phyloP scores from a whole-genome alignment of 2,113 vertebrate species.

The Helogale parvula region DNA sequence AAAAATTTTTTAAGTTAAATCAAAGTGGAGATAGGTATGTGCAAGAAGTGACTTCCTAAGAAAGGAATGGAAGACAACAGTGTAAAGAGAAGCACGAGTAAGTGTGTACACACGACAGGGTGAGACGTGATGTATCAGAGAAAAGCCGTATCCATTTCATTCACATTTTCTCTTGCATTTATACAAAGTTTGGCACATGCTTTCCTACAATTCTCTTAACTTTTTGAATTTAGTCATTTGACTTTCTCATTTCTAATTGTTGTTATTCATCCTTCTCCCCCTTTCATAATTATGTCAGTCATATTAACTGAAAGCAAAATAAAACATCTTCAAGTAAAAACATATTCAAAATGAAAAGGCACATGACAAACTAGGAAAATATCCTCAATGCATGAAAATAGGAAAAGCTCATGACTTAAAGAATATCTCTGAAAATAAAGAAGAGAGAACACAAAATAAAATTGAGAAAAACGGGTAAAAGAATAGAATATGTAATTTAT shows the following conservation, averaged over 20 bases:
- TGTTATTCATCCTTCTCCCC: neutral
- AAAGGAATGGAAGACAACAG: neutral
- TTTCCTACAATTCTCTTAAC: neutral
- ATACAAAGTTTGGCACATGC: neutral
- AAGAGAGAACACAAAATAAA: conserved; percentile 21
- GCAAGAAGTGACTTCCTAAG: neutral
- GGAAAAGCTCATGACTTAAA: neutral
- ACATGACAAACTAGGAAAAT: neutral
- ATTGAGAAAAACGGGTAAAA: neutral
- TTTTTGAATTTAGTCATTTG: neutral
- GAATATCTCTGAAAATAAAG: neutral
- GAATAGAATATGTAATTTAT: neutral
- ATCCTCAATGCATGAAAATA: neutral
- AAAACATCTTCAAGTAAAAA: neutral
- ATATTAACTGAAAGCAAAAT: conserved; percentile 21
- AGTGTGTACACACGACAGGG: neutral
- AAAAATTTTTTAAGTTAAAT: neutral
- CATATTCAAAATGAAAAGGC: neutral
- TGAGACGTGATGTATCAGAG: neutral
- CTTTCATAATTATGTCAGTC: neutral
- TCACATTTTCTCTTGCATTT: neutral
- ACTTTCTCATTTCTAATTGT: neutral
- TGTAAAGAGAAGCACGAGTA: neutral
- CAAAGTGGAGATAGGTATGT: neutral
- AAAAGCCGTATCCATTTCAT: neutral